Evolutionary conservation across 2,113 vertebrate genomes (phyloP).

Genomic region (Sylvicapra grimmia): DNA sequence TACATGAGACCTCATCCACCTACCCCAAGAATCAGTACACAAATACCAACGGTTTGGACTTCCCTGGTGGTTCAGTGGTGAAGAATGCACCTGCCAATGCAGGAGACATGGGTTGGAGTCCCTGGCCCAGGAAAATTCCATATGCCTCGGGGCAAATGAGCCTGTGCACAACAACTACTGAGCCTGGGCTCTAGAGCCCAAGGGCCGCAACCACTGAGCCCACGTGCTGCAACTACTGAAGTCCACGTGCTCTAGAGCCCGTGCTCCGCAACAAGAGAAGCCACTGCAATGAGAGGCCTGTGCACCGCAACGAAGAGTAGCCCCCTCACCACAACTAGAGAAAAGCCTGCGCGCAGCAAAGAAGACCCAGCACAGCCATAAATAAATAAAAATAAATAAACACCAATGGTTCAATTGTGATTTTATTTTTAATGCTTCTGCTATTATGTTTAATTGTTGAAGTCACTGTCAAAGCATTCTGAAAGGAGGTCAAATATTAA

Average conservation of each 20-base stretch:
- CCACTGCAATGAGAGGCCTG: not conserved
- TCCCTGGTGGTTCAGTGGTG: not conserved
- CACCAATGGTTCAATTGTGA: not conserved
- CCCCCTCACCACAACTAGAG: not conserved
- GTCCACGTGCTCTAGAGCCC: not conserved
- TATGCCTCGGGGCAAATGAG: not conserved
- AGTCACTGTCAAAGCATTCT: not conserved
- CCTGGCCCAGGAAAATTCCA: not conserved
- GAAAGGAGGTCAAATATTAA: not conserved
- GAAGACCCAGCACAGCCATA: not conserved
- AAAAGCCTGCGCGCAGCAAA: fast-evolving
- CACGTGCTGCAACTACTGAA: fast-evolving
- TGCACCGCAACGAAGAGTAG: not conserved
- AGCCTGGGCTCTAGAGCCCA: not conserved
- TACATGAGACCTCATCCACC: not conserved
- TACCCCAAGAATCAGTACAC: not conserved
- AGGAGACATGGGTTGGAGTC: not conserved
- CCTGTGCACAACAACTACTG: not conserved
- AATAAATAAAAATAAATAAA: not conserved
- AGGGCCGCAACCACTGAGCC: not conserved
- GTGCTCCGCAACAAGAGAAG: not conserved
- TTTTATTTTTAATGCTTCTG: constrained; percentile 9
- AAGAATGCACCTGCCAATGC: not conserved
- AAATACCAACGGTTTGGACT: not conserved
- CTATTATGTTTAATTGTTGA: not conserved